Evolutionary conservation across 2,113 vertebrate genomes (phyloP).

Genomic region (Aviceda subcristata): DNA sequence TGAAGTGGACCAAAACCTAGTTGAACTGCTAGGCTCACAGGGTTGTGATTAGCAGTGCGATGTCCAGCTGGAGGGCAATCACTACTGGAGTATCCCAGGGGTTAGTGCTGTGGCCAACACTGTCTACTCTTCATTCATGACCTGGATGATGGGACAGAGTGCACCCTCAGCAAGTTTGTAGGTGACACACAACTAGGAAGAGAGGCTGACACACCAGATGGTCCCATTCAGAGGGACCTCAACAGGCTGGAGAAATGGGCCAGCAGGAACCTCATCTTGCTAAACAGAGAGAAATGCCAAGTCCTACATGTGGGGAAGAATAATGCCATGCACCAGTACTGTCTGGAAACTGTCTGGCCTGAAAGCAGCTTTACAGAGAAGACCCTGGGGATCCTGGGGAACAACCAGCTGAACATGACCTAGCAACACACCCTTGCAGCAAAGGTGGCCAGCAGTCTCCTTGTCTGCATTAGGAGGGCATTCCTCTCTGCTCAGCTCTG

Average conservation of each 20-base stretch:
- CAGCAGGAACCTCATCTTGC: not conserved
- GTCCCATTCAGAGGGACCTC: not conserved
- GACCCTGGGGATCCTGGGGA: not conserved
- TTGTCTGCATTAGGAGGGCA: not conserved
- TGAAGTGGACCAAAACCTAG: not conserved
- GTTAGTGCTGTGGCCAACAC: not conserved
- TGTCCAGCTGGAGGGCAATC: not conserved
- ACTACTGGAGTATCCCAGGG: not conserved
- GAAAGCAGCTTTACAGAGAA: not conserved
- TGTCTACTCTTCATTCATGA: not conserved
- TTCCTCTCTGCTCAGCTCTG: not conserved
- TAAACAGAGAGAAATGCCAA: not conserved
- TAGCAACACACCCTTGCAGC: not conserved
- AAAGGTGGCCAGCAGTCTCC: not conserved
- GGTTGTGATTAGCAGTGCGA: not conserved
- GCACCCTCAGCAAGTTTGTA: not conserved
- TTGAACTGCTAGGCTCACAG: not conserved
- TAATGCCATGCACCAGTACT: not conserved
- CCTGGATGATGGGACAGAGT: not conserved
- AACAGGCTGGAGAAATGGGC: not conserved
- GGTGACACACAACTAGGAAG: not conserved
- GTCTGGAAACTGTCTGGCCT: not conserved
- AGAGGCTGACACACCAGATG: not conserved
- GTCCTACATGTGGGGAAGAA: not conserved
- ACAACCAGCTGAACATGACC: not conserved